Percentiles rank a stretch among this genome's conserved stretches.
These are phyloP conservation scores for Harpalus rufipes DNA, from an alignment of 2,888 invertebrate genomes.

Conservation along the genomic window DNA sequence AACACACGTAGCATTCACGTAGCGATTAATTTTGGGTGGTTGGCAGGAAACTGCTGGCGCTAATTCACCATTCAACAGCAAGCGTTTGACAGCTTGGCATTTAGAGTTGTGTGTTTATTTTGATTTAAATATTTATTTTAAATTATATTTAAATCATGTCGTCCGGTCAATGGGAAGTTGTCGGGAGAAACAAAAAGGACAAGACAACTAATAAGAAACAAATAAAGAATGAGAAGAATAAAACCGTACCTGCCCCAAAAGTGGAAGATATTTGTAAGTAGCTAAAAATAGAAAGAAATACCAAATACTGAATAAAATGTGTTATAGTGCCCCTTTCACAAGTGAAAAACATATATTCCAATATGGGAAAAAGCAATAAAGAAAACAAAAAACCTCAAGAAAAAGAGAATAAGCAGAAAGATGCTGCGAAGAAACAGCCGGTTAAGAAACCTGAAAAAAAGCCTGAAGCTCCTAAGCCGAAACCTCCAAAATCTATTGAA, in stretches of 20 bases:
- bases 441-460: slow-evolving; percentile 78
- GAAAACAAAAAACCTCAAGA: slow-evolving; percentile 80
- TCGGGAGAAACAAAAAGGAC: slow-evolving; percentile 84
- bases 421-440: slow-evolving; percentile 74
- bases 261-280: slow-evolving; percentile 87
- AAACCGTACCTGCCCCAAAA: slow-evolving; percentile 77
- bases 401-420: slow-evolving; percentile 75
- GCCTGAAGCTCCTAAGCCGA: slow-evolving; percentile 80
- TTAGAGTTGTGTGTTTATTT: slow-evolving; percentile 60
- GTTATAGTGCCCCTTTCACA: slow-evolving; percentile 84
- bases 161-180: slow-evolving; percentile 86
- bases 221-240: slow-evolving; percentile 79
- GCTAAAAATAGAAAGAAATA: slow-evolving; percentile 65
- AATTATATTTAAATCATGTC: slow-evolving; percentile 71
- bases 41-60: slow-evolving; percentile 66
- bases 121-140: slow-evolving; percentile 64
- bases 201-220: slow-evolving; percentile 79
- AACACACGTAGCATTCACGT: slow-evolving; percentile 7
- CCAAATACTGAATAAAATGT: slow-evolving; percentile 61
- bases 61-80: slow-evolving; percentile 45
- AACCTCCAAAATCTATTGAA: slow-evolving; percentile 83
- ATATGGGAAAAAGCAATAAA: slow-evolving; percentile 82
- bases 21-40: slow-evolving; percentile 6
- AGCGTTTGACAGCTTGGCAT: slow-evolving; percentile 46
- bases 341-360: slow-evolving; percentile 83